Base-by-base conservation (phyloP, 1,140 invertebrate species). In the Zophobas atratus region DNA sequence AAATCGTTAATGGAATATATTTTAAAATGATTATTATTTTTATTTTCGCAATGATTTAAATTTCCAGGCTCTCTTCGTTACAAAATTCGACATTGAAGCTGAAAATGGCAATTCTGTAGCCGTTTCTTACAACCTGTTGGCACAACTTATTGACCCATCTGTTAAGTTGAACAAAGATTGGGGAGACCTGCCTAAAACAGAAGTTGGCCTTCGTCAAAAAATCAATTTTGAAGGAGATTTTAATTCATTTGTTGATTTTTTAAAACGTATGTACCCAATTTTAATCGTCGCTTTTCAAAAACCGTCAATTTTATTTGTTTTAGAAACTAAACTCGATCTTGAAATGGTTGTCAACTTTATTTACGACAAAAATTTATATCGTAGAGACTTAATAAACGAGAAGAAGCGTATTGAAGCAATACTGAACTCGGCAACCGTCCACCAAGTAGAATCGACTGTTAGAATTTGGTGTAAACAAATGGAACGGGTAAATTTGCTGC, bases 401-500 rank as follows among this genome's bases (percentile, higher is more conserved):
- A 87, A 84, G 63, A 78, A 87, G 6, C 88, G 90, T 48, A 84
- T 87, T 73, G 87, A 82, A 8, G 88, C 88, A 43, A 84, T 88
- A 36, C 88, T 85, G 2, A 89, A 91, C 79, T 85, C 87, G 1
- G 81, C 89, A 6, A 84, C 90, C 8, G 83, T 91, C 6, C 82
- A 86, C 57, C 87, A 88, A 82, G 88, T 92, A 32, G 92, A 93
- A 81, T 80, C 85, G 8, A 88, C 83, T 75, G 90, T 93, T 0
- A 89, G 89, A 79, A 84, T 87, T 48, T 93, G 92, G 92, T 88
- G 89, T 70, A 92, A 90, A 80, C 87, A 89, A 80, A 92, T 93
- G 79, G 91, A 92, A 85, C 89, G 88, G 86, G 92, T 92, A 78
- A 70, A 51, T 70, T 5, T 71, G 72, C 76, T 57, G 5, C 8